Evolutionary conservation across 2,888 invertebrate genomes (phyloP).

Genomic region (Isoperla grammatica): DNA sequence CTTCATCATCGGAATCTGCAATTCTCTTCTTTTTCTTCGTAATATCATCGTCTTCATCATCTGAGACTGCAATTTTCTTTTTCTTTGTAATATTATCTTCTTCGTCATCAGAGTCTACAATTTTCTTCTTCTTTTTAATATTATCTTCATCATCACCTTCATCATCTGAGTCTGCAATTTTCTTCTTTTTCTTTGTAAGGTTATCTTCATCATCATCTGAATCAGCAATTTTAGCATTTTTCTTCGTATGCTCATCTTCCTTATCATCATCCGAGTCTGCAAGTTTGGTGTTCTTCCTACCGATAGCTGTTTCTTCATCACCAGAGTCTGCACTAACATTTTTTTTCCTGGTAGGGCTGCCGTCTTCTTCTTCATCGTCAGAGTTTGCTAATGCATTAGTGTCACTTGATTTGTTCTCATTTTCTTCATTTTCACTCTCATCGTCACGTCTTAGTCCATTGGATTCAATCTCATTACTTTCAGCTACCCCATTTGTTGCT

Average conservation of each 20-base stretch:
- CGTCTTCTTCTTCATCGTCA: constrained; percentile 25
- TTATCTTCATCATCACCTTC: constrained; percentile 36
- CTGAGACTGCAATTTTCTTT: constrained; percentile 36
- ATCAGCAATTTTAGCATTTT: background rate
- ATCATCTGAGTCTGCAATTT: constrained; percentile 18
- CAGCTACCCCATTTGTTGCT: background rate
- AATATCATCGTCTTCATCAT: constrained; percentile 37
- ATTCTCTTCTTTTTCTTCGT: constrained; percentile 42
- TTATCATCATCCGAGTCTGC: constrained; percentile 54
- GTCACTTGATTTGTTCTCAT: constrained; percentile 19
- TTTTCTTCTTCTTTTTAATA: constrained; percentile 41
- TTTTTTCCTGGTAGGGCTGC: background rate
- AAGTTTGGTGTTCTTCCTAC: constrained; percentile 42
- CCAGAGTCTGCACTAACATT: constrained; percentile 17
- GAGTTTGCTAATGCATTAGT: constrained; percentile 14
- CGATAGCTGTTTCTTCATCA: constrained; percentile 42
- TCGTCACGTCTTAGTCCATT: constrained; percentile 13
- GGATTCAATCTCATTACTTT: background rate
- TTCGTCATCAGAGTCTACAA: constrained; percentile 56
- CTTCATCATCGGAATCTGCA: constrained; percentile 57
- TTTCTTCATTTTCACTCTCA: constrained; percentile 25
- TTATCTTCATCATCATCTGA: constrained; percentile 22
- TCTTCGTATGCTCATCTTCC: constrained; percentile 26
- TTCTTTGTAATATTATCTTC: constrained; percentile 33
- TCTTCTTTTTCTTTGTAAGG: background rate